phyloP scores from a whole-genome alignment of 2,797 vertebrate species.

The Crenuchus spilurus region DNA sequence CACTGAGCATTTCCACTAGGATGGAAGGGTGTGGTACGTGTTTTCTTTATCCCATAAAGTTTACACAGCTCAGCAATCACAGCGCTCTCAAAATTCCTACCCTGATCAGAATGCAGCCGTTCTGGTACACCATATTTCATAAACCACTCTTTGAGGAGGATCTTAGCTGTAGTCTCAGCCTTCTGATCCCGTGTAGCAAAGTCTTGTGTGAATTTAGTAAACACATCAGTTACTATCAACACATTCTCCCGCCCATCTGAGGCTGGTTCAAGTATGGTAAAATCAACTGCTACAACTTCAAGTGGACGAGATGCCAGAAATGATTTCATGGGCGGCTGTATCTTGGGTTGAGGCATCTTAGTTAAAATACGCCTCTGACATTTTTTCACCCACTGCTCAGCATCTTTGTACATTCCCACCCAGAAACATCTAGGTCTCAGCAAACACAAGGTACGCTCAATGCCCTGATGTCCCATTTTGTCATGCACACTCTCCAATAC shows the following conservation, averaged over 20 bases:
- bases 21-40: neutral
- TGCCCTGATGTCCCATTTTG: slow-evolving; percentile 6
- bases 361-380: neutral
- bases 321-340: neutral
- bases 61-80: neutral
- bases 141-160: slow-evolving; percentile 1
- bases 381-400: neutral
- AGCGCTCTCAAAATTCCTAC: neutral
- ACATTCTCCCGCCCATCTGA: slow-evolving; percentile 8
- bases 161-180: slow-evolving; percentile 7
- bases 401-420: neutral
- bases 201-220: slow-evolving; percentile 15
- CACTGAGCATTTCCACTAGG: neutral
- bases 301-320: neutral
- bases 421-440: slow-evolving; percentile 17
- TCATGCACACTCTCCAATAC: slow-evolving; percentile 9
- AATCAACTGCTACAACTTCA: slow-evolving; percentile 1
- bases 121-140: neutral
- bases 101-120: neutral
- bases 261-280: neutral
- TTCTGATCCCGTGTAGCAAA: neutral
- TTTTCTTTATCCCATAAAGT: neutral
- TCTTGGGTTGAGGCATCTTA: slow-evolving; percentile 14
- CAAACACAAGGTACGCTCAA: neutral
- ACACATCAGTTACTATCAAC: neutral